Percentiles rank a stretch among this genome's conserved stretches.
Evolutionary conservation across 2,888 invertebrate genomes (phyloP).

Genomic region (Ctenicera cuprea): DNA sequence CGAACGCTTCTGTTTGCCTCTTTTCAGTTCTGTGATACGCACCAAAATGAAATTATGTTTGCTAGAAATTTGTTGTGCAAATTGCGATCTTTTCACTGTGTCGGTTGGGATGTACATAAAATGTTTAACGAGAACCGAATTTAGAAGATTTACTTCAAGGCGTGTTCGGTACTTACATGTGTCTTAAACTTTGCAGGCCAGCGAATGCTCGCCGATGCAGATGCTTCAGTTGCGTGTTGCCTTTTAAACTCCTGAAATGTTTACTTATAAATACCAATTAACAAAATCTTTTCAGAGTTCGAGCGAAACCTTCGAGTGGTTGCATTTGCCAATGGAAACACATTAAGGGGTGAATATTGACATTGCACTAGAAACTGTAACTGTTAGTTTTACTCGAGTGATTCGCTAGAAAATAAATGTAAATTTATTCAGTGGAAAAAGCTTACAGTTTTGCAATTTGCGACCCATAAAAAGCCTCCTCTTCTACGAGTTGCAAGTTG

Average conservation of each 20-base stretch:
- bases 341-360: conserved; percentile 7
- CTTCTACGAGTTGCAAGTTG: conserved; percentile 80
- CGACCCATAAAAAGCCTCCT: conserved; percentile 84
- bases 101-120: background rate
- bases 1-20: conserved; percentile 5
- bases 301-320: background rate
- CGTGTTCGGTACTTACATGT: conserved; percentile 77
- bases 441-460: conserved; percentile 81
- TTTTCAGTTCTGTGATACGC: background rate
- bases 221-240: conserved; percentile 79
- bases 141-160: background rate
- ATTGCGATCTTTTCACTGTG: background rate
- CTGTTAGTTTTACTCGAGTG: background rate
- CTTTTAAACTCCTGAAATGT: conserved; percentile 81
- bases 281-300: background rate
- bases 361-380: conserved; percentile 3
- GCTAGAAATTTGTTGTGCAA: background rate
- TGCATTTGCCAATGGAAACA: background rate
- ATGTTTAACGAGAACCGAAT: background rate
- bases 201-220: conserved; percentile 82
- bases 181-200: conserved; percentile 80
- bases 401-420: background rate
- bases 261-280: conserved; percentile 18
- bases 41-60: conserved; percentile 7
- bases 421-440: background rate